Evolutionary conservation across 2,113 vertebrate species (phyloP), one percentile per base, ranked within the genome.

Genomic region (Tychaedon coryphoeus): DNA sequence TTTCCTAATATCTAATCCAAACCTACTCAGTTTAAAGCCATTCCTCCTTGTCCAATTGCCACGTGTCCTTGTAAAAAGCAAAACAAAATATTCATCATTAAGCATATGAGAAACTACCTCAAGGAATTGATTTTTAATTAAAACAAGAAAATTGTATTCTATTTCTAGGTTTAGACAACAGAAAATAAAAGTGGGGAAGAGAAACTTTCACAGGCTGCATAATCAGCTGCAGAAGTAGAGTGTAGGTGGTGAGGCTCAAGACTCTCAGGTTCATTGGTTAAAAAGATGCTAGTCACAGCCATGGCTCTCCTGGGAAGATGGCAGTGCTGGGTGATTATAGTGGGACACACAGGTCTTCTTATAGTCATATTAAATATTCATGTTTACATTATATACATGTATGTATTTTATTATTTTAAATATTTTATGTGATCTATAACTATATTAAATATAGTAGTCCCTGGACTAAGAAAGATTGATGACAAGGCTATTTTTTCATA

Each of bases 61-160:
- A 43, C 0, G 2, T 4, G 10, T 23, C 8, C 6, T 28, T 10
- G 1, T 50, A 19, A 36, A 57, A 9, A 57, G 1, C 4, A 40
- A 75, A 60, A 60, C 47, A 23, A 45, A 53, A 58, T 2, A 4
- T 50, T 74, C 16, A 40, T n/a, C 14, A 22, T 9, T 36, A 50
- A 2, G 4, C 4, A 33, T 7, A 28, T 7, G 40, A 54, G 47
- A 79, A 48, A 31, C 4, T 54, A 19, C 12, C 24, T 22, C 28
- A 36, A 28, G 20, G 8, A 72, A 64, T 1, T 24, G 4, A 0
- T 74, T 23, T 75, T 71, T 43, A 26, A 19, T 61, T 8, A 10
- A 79, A 62, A 74, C 26, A 40, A 5, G 1, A 48, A 22, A 43
- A 6, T 36, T 40, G 10, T 5, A 50, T 47, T 51, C 3, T 38